Conservation (phyloP, 2,888 invertebrate species). For the Lasioglossum villosulum region DNA sequence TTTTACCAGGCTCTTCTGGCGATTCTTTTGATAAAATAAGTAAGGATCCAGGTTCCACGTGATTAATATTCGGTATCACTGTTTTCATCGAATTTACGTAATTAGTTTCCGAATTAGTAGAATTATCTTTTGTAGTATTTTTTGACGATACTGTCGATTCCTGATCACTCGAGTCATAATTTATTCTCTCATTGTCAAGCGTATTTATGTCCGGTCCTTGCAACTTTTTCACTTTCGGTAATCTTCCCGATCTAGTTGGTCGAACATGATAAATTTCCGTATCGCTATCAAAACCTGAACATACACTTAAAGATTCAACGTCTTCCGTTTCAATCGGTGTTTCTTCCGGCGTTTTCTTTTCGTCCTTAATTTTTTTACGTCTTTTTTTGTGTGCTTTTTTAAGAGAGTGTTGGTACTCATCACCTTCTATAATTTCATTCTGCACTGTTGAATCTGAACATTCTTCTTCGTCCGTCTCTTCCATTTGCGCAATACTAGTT, state of each 20-base stretch:
- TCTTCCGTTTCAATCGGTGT: constrained; percentile 52
- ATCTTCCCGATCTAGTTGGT: constrained; percentile 84
- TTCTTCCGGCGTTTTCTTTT: neutral
- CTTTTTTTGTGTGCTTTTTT: constrained; percentile 32
- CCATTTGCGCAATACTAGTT: constrained; percentile 81
- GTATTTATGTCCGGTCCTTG: constrained; percentile 74
- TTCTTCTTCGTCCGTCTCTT: constrained; percentile 66
- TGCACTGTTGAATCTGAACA: constrained; percentile 3
- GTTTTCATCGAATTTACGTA: constrained; percentile 65
- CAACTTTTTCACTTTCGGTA: constrained; percentile 81
- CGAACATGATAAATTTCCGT: constrained; percentile 79
- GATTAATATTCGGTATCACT: constrained; percentile 74
- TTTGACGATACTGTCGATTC: constrained; percentile 7
- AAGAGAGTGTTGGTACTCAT: constrained; percentile 13
- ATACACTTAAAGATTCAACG: constrained; percentile 50
- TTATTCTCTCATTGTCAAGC: constrained; percentile 62
- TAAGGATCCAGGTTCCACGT: constrained; percentile 85
- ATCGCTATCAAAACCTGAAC: constrained; percentile 73
- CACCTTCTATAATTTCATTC: constrained; percentile 20
- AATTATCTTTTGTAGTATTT: neutral
- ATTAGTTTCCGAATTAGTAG: constrained; percentile 15
- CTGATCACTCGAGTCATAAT: constrained; percentile 44
- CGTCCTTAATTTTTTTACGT: constrained; percentile 50
- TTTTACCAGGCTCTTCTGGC: constrained; percentile 83
- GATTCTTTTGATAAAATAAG: constrained; percentile 85